These are phyloP conservation scores for Spilarctia lutea DNA, from an alignment of 2,888 invertebrate species.

Conservation along the genomic window DNA sequence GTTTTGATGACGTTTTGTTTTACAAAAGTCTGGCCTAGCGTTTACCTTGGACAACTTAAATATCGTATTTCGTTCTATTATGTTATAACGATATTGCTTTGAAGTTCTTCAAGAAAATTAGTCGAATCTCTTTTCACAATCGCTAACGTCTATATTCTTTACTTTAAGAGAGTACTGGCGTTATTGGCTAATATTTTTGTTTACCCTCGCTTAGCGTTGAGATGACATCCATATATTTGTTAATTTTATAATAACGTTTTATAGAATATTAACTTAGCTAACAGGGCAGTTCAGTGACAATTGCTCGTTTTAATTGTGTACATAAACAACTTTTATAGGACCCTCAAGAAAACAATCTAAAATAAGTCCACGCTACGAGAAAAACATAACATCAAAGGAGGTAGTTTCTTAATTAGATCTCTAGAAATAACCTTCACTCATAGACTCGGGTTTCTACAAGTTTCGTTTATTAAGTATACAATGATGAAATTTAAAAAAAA, in stretches of 20 bases:
- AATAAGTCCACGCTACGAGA: not conserved
- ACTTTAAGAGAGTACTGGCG: too few relatives aligned
- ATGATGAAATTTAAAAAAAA: too few relatives aligned
- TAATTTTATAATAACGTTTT: too few relatives aligned
- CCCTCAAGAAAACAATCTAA: not conserved
- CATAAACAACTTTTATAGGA: not conserved
- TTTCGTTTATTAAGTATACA: not conserved
- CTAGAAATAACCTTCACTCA: not conserved
- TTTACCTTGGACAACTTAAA: slow-evolving; percentile 6
- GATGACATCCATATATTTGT: too few relatives aligned
- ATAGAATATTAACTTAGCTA: not conserved
- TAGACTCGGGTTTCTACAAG: not conserved
- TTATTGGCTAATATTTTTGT: too few relatives aligned
- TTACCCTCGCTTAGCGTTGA: too few relatives aligned
- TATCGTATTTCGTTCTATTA: not conserved
- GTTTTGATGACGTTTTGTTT: slow-evolving; percentile 38
- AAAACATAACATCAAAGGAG: not conserved
- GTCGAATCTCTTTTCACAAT: not conserved
- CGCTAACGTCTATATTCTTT: too few relatives aligned
- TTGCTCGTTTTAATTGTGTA: not conserved
- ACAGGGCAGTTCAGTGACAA: not conserved
- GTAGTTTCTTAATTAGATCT: not conserved
- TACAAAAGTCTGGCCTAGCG: not conserved
- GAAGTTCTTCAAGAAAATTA: not conserved
- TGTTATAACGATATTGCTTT: not conserved